Conservation (phyloP, 2,888 invertebrate species). For the Drosophila melanosoma region DNA sequence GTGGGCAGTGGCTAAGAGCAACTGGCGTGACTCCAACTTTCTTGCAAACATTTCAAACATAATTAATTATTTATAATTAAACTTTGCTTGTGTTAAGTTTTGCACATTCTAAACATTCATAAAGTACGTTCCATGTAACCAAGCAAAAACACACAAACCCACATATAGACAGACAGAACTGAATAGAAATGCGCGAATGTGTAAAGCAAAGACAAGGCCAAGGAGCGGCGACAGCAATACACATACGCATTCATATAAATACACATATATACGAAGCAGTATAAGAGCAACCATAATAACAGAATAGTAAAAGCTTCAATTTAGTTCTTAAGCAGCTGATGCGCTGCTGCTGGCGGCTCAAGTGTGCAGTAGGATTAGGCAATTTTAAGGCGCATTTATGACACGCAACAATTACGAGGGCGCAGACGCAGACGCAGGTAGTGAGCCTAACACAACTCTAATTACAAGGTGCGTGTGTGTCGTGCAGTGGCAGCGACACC, state of each 20-base stretch:
- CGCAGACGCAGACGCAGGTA: conserved; percentile 35
- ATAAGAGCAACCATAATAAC: conserved; percentile 19
- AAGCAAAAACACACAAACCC: background rate
- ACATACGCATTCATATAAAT: background rate
- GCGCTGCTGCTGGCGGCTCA: conserved; percentile 37
- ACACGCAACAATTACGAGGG: conserved; percentile 67
- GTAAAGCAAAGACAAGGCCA: conserved; percentile 40
- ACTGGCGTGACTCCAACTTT: conserved; percentile 1
- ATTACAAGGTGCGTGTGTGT: conserved; percentile 61
- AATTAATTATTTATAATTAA: background rate
- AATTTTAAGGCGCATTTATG: conserved; percentile 71
- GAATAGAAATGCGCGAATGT: conserved; percentile 20
- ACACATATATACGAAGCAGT: conserved; percentile 9
- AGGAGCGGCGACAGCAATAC: conserved; percentile 20
- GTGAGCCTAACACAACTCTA: conserved; percentile 55
- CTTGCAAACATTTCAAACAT: background rate
- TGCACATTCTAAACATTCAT: background rate
- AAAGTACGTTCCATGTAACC: conserved; percentile 24
- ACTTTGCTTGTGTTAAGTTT: background rate
- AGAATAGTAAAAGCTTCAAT: conserved; percentile 22
- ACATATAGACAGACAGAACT: background rate
- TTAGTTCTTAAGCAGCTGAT: conserved; percentile 54
- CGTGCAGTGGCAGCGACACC: background rate
- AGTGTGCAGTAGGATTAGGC: conserved; percentile 60
- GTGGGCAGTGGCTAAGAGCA: conserved; percentile 22